A percentile compares a stretch with the other conserved stretches of the same genome.
Evolutionary conservation across 1,140 invertebrate species (phyloP).

Genomic region (Lerema accius): DNA sequence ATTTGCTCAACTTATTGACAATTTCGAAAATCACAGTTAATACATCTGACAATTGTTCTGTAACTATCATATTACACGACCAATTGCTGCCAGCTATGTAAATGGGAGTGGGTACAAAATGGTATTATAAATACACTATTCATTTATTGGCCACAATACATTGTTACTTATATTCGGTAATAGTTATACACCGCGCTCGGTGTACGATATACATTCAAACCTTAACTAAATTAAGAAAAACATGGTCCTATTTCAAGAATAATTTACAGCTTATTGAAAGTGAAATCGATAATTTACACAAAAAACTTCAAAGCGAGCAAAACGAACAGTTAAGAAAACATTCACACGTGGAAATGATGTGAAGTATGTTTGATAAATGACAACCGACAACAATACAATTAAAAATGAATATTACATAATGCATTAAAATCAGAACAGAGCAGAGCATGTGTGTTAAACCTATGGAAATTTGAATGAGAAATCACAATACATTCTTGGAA

Average conservation of each 20-base stretch:
- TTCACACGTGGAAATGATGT: conserved; percentile 58
- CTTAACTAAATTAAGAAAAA: conserved; percentile 42
- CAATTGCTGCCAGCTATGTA: conserved; percentile 73
- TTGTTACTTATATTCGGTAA: conserved; percentile 65
- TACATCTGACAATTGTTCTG: conserved; percentile 78
- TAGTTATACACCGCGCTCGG: conserved; percentile 58
- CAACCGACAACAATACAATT: conserved; percentile 49
- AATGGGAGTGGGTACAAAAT: conserved; percentile 79
- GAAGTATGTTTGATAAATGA: conserved; percentile 57
- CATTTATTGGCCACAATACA: conserved; percentile 78
- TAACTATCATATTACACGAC: conserved; percentile 74
- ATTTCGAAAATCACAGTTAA: conserved; percentile 82
- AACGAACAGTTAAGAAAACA: conserved; percentile 51
- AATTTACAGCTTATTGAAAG: conserved; percentile 33
- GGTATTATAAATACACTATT: conserved; percentile 77
- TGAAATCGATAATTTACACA: conserved; percentile 30
- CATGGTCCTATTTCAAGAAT: conserved; percentile 32
- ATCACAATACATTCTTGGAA: conserved; percentile 80
- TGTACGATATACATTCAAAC: conserved; percentile 43
- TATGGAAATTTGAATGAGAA: conserved; percentile 71
- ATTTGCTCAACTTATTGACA: conserved; percentile 82
- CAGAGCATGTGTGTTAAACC: conserved; percentile 47
- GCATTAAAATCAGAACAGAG: conserved; percentile 15
- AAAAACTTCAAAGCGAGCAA: conserved; percentile 57
- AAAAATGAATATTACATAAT: conserved; percentile 36